Percentiles rank a stretch among this genome's conserved stretches.
These are phyloP conservation scores for Oryzias woworae DNA, from an alignment of 2,113 vertebrate genomes.

Conservation along the genomic window DNA sequence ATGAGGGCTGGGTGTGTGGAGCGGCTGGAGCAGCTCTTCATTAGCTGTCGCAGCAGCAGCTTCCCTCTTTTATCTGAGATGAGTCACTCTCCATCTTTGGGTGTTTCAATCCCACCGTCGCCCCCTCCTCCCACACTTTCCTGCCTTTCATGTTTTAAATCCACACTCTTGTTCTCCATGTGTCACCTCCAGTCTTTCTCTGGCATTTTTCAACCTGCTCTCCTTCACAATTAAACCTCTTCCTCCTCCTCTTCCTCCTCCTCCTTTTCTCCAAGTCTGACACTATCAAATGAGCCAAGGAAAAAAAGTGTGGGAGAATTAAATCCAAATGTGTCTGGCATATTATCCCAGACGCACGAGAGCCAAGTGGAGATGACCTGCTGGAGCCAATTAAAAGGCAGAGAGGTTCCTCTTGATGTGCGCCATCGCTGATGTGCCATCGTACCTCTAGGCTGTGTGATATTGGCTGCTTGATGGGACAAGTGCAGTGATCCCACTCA, in stretches of 20 bases:
- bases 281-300: constrained; percentile 49
- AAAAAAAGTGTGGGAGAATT: constrained; percentile 42
- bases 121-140: constrained; percentile 6
- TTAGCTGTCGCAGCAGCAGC: constrained; percentile 64
- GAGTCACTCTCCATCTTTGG: constrained; percentile 60
- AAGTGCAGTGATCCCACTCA: constrained; percentile 40
- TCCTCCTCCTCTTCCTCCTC: constrained; percentile 10
- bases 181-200: constrained; percentile 66
- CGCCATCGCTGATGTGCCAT: constrained; percentile 40
- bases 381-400: constrained; percentile 65
- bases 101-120: constrained; percentile 60
- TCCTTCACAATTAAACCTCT: constrained; percentile 60
- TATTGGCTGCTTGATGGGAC: constrained; percentile 55
- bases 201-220: constrained; percentile 39
- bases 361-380: constrained; percentile 51
- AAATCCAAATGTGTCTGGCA: constrained; percentile 48
- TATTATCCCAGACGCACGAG: constrained; percentile 44
- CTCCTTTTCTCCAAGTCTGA: constrained; percentile 9
- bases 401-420: constrained; percentile 40
- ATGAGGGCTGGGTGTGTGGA: constrained; percentile 66
- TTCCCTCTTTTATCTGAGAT: constrained; percentile 69
- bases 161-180: constrained; percentile 59
- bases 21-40: constrained; percentile 57
- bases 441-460: constrained; percentile 41
- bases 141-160: constrained; percentile 71